These are phyloP conservation scores for Metalampra italica DNA, from an alignment of 2,888 invertebrate genomes.

Conservation along the genomic window DNA sequence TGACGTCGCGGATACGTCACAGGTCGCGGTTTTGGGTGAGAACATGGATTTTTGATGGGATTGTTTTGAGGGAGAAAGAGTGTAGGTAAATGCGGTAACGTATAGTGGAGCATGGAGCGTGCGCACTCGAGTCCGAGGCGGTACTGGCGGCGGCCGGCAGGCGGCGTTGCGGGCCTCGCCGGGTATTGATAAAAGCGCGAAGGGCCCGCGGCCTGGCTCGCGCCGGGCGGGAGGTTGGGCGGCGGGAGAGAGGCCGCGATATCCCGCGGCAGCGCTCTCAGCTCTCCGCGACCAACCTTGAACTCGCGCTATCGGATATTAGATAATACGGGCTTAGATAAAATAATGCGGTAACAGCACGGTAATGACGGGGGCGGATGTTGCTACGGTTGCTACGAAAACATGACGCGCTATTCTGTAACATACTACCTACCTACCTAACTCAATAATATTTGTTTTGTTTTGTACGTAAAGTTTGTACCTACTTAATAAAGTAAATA, in stretches of 20 bases:
- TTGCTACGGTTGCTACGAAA: neutral
- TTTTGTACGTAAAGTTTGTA: too few relatives aligned
- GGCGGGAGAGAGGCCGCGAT: slow-evolving; percentile 21
- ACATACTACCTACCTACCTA: neutral
- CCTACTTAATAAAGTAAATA: neutral
- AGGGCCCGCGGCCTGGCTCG: slow-evolving; percentile 24
- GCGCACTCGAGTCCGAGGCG: slow-evolving; percentile 57
- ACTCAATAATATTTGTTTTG: neutral
- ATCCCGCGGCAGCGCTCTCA: slow-evolving; percentile 33
- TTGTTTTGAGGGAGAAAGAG: slow-evolving; percentile 54
- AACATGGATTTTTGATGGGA: slow-evolving; percentile 43
- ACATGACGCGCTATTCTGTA: neutral
- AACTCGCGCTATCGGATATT: slow-evolving; percentile 64
- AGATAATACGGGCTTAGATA: slow-evolving; percentile 54
- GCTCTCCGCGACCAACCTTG: slow-evolving; percentile 56
- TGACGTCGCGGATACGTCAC: slow-evolving; percentile 23
- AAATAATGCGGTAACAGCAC: slow-evolving; percentile 36
- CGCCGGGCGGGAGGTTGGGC: neutral
- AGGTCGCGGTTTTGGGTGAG: slow-evolving; percentile 25
- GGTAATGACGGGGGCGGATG: slow-evolving; percentile 18
- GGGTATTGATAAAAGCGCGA: slow-evolving; percentile 73
- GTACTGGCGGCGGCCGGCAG: slow-evolving; percentile 57
- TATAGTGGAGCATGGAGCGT: slow-evolving; percentile 60
- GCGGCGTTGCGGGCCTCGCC: slow-evolving; percentile 53
- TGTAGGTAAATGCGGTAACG: slow-evolving; percentile 58